Base-by-base conservation (phyloP, 2,888 invertebrate species). In the Eupithecia subumbrata region DNA sequence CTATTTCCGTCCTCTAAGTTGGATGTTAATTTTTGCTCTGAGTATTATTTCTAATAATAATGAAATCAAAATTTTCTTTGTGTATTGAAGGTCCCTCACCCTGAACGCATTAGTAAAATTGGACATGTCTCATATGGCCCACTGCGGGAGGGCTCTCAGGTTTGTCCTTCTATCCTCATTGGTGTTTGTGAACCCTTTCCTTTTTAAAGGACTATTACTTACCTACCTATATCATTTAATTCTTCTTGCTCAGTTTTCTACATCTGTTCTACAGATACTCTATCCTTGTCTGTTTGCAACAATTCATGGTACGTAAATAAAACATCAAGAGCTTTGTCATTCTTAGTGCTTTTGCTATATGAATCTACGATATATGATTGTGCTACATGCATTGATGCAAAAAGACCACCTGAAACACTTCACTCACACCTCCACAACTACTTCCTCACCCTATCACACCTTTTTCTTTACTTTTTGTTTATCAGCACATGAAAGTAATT, bases 81-180 rank as follows among this genome's bases (percentile, higher is more conserved):
- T 95, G 95, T 95, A 95, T 96, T 95, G 92, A 96, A 96, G 96
- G 96, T 96, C 92, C 95, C 96, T 92, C 96, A 96, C 93, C 95
- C 95, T 92, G 95, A 95, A 94, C 94, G 95, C 94, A 92, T 95
- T 88, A 95, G 93, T 95, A 95, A 95, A 95, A 95, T 94, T 90
- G 94, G 95, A 95, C 96, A 96, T 96, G 96, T 96, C 95, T 95
- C 95, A 95, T 96, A 96, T 96, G 95, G 96, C 95, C 94, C 94
- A 91, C 96, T 95, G 95, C 96, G 96, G 95, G 96, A 96, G 93
- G 96, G 95, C 94, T 96, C 96, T 86, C 95, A 96, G 96, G 95
- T 96, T 95, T 94, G 95, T 95, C 95, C 94, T 89, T 89, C 87
- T 86, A 87, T 93, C 93, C 92, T 92, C 90, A 89, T 95, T 94